These are phyloP conservation scores for Corynorhinus townsendii DNA, from an alignment of 2,113 vertebrate species.

Conservation along the genomic window DNA sequence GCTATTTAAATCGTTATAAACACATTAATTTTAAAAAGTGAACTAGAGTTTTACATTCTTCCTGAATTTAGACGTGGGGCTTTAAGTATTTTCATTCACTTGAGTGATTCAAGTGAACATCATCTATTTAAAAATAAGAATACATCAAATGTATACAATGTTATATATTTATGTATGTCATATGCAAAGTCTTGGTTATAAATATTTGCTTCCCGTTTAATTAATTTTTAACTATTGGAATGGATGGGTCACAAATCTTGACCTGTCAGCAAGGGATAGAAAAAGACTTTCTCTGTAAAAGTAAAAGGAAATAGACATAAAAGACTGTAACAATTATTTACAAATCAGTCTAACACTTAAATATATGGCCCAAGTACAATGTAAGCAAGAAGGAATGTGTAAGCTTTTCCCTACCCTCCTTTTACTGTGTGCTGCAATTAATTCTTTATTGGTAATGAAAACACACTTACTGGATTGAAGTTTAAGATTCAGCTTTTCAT, in stretches of 20 bases:
- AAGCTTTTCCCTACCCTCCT: neutral
- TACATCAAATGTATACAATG: neutral
- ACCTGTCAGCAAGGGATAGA: neutral
- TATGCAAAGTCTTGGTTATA: neutral
- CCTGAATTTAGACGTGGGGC: neutral
- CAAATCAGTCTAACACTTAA: neutral
- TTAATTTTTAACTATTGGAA: neutral
- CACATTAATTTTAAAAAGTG: neutral
- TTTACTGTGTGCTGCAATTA: neutral
- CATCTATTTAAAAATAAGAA: conserved; percentile 22
- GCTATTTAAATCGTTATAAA: conserved; percentile 44
- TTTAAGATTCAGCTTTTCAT: neutral
- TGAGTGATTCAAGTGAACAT: neutral
- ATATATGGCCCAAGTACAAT: neutral
- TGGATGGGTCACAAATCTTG: neutral
- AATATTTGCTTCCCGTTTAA: neutral
- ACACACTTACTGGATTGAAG: neutral
- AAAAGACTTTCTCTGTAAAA: conserved; percentile 8
- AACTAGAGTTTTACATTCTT: neutral
- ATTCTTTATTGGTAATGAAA: conserved; percentile 8
- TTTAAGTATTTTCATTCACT: neutral
- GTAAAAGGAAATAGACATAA: neutral
- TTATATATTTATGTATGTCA: neutral
- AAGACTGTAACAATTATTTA: neutral
- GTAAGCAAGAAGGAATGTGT: neutral